Evolutionary conservation across 2,797 vertebrate species (phyloP).

Genomic region (Helicolenus hilgendorfi): DNA sequence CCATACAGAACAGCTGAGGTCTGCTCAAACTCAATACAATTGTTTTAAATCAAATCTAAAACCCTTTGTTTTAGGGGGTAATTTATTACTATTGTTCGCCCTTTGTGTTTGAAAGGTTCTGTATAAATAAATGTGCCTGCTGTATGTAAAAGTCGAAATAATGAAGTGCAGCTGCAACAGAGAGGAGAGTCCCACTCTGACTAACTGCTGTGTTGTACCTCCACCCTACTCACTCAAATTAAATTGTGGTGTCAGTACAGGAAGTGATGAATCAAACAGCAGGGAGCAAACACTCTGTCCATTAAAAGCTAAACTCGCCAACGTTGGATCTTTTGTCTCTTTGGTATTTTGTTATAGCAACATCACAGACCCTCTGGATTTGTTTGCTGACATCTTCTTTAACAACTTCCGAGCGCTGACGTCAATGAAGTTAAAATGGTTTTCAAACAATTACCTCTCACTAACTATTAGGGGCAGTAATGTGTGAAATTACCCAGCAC

Average conservation of each 20-base stretch:
- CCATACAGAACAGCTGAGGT: not conserved
- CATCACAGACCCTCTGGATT: slow-evolving; percentile 12
- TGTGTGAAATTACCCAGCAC: slow-evolving; percentile 74
- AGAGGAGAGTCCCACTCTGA: slow-evolving; percentile 3
- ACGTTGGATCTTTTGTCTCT: slow-evolving; percentile 3
- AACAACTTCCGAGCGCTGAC: slow-evolving; percentile 44
- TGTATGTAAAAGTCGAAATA: not conserved
- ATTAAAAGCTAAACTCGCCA: slow-evolving; percentile 38
- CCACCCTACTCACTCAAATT: slow-evolving; percentile 20
- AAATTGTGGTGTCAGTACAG: slow-evolving; percentile 43
- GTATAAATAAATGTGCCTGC: not conserved
- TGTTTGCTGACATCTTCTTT: slow-evolving; percentile 43
- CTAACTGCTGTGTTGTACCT: slow-evolving; percentile 1
- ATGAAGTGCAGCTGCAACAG: slow-evolving; percentile 13
- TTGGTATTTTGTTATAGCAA: slow-evolving; percentile 3
- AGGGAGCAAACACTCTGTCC: slow-evolving; percentile 19
- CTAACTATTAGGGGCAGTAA: slow-evolving; percentile 59
- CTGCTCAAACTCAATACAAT: not conserved
- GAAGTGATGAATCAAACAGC: slow-evolving; percentile 45
- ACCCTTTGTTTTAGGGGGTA: not conserved
- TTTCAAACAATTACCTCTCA: slow-evolving; percentile 65
- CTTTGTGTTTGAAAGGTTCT: not conserved
- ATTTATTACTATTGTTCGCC: not conserved
- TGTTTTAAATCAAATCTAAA: not conserved
- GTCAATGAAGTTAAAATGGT: slow-evolving; percentile 53